phyloP scores from a whole-genome alignment of 2,113 vertebrate genomes.

The Lanius ludovicianus region DNA sequence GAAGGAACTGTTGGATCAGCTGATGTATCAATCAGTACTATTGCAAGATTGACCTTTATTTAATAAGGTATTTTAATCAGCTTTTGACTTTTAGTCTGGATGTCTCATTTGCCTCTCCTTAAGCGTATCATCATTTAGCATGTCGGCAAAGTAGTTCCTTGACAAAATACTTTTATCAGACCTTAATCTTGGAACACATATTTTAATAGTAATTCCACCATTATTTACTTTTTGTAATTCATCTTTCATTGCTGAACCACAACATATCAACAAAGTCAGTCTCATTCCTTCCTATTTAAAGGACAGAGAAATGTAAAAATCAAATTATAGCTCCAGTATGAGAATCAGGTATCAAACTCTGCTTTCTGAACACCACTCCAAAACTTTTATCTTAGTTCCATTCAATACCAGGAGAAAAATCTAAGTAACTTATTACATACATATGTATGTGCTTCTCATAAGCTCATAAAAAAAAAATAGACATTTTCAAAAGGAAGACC shows the following conservation, averaged over 20 bases:
- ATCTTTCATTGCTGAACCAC: background rate
- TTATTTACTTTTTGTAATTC: background rate
- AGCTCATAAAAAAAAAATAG: background rate
- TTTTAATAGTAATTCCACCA: background rate
- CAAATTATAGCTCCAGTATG: background rate
- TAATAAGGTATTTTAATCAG: slow-evolving; percentile 60
- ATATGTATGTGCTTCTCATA: background rate
- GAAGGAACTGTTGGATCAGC: slow-evolving; percentile 37
- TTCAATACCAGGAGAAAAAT: background rate
- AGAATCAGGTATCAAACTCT: background rate
- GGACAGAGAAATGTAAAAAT: background rate
- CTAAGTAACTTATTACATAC: background rate
- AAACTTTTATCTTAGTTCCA: background rate
- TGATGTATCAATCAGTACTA: slow-evolving; percentile 50
- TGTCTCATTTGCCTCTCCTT: slow-evolving; percentile 23
- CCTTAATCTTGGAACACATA: background rate
- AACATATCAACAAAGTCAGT: background rate
- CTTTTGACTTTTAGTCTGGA: slow-evolving; percentile 1
- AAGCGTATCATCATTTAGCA: background rate
- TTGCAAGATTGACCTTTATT: slow-evolving; percentile 42
- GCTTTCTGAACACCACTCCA: background rate
- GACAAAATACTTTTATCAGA: background rate
- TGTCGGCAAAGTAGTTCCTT: background rate
- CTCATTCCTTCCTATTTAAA: background rate
- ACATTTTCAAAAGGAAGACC: background rate